Evolutionary conservation across 2,888 invertebrate species (phyloP), one percentile per base, ranked within the genome.

Genomic region (Chorisops tibialis): DNA sequence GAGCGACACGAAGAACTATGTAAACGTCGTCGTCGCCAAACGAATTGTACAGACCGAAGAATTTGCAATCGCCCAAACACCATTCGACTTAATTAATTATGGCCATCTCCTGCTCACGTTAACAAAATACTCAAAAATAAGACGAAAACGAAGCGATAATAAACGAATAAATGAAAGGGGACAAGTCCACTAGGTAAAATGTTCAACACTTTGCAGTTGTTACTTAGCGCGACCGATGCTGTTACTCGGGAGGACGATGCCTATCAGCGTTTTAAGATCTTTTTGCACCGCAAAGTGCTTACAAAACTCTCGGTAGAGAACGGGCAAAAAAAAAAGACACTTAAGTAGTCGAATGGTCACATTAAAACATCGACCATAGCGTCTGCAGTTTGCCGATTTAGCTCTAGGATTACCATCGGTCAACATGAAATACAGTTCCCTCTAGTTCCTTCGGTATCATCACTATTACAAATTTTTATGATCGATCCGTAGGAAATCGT

Each of bases 41-140:
- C 30, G 30, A 30, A 30, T 9, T 30, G 30, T n/a, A n/a, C 30
- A 43, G 45, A 43, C 24, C 56, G 16, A 18, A 18, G 56, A 56
- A 56, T 56, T 56, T 54, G 30, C 56, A 56, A 30, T 56, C 56
- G 56, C 45, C 56, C 56, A 43, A 56, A 45, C 56, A 56, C 43
- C 56, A 56, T 56, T 56, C 30, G 56, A 24, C 45, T 56, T 56
- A 56, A 56, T 56, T 56, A 56, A 56, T 56, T 56, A 56, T 30
- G 21, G 56, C 45, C 56, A 56, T 56, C 56, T 2, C 45, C 9
- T 43, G 22, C 30, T 56, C 56, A 56, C 56, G 56, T 56, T 56
- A 56, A 56, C 43, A 56, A 45, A 54, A 54, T 41, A 54, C 41
- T 54, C 41, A 14, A 2, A 41, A 21, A 14, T n/a, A n/a, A n/a